Evolutionary conservation across 1,140 invertebrate genomes (phyloP).

Genomic region (Drosophila biarmipes): DNA sequence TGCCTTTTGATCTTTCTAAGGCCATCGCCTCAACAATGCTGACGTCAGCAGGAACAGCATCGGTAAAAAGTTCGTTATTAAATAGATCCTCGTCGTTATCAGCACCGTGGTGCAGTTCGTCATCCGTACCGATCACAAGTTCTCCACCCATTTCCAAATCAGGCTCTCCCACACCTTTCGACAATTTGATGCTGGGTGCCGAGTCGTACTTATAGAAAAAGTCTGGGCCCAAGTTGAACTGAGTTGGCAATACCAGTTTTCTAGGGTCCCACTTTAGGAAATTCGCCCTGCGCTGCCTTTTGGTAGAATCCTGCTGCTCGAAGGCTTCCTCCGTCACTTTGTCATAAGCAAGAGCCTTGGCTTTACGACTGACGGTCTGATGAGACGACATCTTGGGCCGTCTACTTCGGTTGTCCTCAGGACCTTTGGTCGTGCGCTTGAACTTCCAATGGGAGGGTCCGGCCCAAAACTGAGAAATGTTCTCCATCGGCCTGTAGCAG

Average conservation of each 20-base stretch:
- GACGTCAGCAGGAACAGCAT: slow-evolving; percentile 30
- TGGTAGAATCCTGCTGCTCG: slow-evolving; percentile 52
- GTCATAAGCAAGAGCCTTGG: slow-evolving; percentile 55
- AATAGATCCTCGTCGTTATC: slow-evolving; percentile 61
- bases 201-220: slow-evolving; percentile 62
- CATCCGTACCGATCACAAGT: slow-evolving; percentile 28
- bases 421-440: slow-evolving; percentile 51
- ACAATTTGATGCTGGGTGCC: slow-evolving; percentile 63
- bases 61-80: slow-evolving; percentile 59
- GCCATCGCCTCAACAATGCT: slow-evolving; percentile 5
- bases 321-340: slow-evolving; percentile 57
- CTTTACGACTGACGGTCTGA: slow-evolving; percentile 31
- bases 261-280: slow-evolving; percentile 80
- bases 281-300: slow-evolving; percentile 68
- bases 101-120: slow-evolving; percentile 25
- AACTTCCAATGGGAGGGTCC: slow-evolving; percentile 84
- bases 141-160: slow-evolving; percentile 39
- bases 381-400: slow-evolving; percentile 5
- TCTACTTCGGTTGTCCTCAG: slow-evolving; percentile 6
- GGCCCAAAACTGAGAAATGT: slow-evolving; percentile 84
- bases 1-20: slow-evolving; percentile 35
- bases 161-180: slow-evolving; percentile 22
- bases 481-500: slow-evolving; percentile 81
- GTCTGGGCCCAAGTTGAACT: slow-evolving; percentile 61
- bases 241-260: slow-evolving; percentile 74